A percentile compares a stretch with the other conserved stretches of the same genome.
These are phyloP conservation scores for Oscheius myriophilus DNA, from an alignment of 2,888 invertebrate genomes.

Conservation along the genomic window DNA sequence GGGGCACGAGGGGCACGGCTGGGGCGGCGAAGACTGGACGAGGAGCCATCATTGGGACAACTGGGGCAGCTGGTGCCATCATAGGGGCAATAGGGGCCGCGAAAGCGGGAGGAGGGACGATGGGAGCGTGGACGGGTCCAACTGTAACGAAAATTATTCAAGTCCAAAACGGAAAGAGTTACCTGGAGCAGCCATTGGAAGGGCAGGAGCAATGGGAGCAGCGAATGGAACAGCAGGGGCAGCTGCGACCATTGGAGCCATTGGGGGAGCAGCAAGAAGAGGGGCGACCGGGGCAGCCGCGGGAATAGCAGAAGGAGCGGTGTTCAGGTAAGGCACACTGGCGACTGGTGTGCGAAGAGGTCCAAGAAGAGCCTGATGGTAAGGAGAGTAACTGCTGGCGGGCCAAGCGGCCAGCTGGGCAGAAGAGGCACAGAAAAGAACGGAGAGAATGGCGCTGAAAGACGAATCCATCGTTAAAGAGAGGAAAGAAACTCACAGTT, in stretches of 20 bases:
- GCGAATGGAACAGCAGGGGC: slow-evolving; percentile 8
- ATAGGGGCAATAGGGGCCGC: background rate
- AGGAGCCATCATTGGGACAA: background rate
- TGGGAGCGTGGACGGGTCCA: background rate
- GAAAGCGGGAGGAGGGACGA: background rate
- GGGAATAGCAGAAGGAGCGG: slow-evolving; percentile 14
- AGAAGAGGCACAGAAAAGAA: slow-evolving; percentile 14
- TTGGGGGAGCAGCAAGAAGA: slow-evolving; percentile 3
- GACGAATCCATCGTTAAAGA: background rate
- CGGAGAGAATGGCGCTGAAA: slow-evolving; percentile 19
- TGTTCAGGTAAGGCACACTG: background rate
- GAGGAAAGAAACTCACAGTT: slow-evolving; percentile 2
- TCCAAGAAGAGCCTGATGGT: slow-evolving; percentile 17
- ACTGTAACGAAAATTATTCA: background rate
- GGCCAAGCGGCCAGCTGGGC: slow-evolving; percentile 22
- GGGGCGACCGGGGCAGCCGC: slow-evolving; percentile 17
- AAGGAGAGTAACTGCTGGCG: slow-evolving; percentile 15
- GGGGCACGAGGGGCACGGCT: slow-evolving; percentile 8
- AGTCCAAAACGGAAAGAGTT: background rate
- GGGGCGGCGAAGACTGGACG: slow-evolving; percentile 9
- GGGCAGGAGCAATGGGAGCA: slow-evolving; percentile 10
- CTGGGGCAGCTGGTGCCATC: background rate
- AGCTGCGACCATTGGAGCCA: slow-evolving; percentile 2
- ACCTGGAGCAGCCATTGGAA: slow-evolving; percentile 18
- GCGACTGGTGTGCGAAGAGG: slow-evolving; percentile 15